These are phyloP conservation scores for Plodia interpunctella DNA, from an alignment of 1,140 invertebrate genomes.

Conservation along the genomic window DNA sequence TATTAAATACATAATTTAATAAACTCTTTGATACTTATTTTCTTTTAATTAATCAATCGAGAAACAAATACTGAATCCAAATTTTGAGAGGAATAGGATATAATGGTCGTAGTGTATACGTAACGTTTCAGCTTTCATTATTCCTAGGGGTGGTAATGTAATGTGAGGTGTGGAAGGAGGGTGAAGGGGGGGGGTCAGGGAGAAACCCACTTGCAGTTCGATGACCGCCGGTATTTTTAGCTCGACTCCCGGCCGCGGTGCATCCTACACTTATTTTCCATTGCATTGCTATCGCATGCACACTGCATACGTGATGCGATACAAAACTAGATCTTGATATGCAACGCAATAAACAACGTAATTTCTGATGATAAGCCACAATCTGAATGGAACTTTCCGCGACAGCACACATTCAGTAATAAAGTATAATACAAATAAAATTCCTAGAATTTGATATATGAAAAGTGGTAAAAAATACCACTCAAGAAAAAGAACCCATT, in stretches of 20 bases:
- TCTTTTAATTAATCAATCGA: background rate
- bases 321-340: constrained; percentile 18
- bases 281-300: constrained; percentile 48
- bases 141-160: constrained; percentile 6
- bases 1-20: too few species aligned
- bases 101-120: background rate
- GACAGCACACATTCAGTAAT: background rate
- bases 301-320: constrained; percentile 18
- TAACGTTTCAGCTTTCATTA: background rate
- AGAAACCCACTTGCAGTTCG: constrained; percentile 61
- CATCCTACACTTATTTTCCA: constrained; percentile 52
- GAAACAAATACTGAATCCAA: too few species aligned
- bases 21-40: too few species aligned
- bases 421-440: background rate
- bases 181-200: constrained; percentile 35
- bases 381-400: background rate
- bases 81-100: background rate
- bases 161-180: constrained; percentile 10
- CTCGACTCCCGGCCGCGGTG: constrained; percentile 40
- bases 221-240: constrained; percentile 66
- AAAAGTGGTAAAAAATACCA: too few species aligned
- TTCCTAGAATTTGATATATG: too few species aligned
- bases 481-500: too few species aligned
- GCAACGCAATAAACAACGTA: background rate
- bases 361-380: background rate